Evolutionary conservation across 1,140 invertebrate species (phyloP).

Genomic region (Diorhabda sublineata): DNA sequence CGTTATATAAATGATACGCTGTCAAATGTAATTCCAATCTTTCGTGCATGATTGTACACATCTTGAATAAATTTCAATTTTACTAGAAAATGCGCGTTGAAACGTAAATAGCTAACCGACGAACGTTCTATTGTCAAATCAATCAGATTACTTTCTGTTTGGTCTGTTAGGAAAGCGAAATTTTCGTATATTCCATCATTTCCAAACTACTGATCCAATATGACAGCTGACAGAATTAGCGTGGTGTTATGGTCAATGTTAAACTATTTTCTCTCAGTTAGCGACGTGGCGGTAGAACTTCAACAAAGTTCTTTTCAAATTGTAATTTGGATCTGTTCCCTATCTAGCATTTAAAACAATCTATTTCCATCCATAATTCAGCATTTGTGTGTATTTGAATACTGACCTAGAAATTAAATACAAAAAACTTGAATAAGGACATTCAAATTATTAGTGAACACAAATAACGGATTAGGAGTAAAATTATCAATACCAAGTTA

Average conservation of each 20-base stretch:
- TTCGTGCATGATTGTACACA: neutral
- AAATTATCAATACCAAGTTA: no score
- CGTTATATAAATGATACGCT: no score
- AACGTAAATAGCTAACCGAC: neutral
- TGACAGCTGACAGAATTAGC: conserved; percentile 16
- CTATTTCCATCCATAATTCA: neutral
- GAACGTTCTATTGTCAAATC: conserved; percentile 7
- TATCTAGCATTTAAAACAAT: conserved; percentile 27
- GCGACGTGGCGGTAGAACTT: neutral
- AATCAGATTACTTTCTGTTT: conserved; percentile 1
- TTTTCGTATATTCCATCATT: conserved; percentile 5
- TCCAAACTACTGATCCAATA: conserved; percentile 10
- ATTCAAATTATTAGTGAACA: neutral
- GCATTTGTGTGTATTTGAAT: neutral
- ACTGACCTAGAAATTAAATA: neutral
- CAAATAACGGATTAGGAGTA: neutral
- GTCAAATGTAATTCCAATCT: no score
- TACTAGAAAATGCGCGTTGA: neutral
- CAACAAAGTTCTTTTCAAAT: conserved; percentile 19
- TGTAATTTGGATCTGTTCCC: conserved; percentile 17
- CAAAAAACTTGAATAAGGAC: neutral
- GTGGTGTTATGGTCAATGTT: neutral
- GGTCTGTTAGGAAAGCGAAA: neutral
- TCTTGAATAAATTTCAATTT: neutral
- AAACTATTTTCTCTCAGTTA: neutral